Percentiles rank a stretch among this genome's conserved stretches.
These are phyloP conservation scores for Machaerirhynchus nigripectus DNA, from an alignment of 2,113 vertebrate genomes.

Conservation along the genomic window DNA sequence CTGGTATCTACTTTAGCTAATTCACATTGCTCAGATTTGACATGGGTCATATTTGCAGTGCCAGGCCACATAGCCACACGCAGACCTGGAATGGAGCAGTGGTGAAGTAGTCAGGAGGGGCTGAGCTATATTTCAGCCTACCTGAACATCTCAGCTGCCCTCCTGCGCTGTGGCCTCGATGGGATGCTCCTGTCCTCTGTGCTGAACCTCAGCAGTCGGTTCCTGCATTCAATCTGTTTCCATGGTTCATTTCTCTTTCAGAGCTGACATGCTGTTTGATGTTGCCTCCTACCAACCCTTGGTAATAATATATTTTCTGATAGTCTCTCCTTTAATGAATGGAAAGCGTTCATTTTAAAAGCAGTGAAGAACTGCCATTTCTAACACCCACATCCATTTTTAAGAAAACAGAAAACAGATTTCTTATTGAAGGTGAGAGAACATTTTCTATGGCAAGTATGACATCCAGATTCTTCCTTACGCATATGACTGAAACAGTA, in stretches of 20 bases:
- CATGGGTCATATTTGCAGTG: not conserved
- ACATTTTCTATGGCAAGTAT: constrained; percentile 5
- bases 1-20: not conserved
- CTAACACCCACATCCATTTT: constrained; percentile 15
- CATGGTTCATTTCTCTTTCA: constrained; percentile 6
- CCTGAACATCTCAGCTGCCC: not conserved
- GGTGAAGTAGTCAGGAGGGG: not conserved
- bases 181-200: not conserved
- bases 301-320: constrained; percentile 28
- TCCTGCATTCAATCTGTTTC: not conserved
- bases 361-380: not conserved
- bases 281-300: constrained; percentile 19
- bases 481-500: not conserved
- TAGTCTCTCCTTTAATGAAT: constrained; percentile 33
- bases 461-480: not conserved
- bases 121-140: not conserved
- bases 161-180: fast-evolving
- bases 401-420: constrained; percentile 40
- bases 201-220: fast-evolving
- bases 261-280: constrained; percentile 9
- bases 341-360: not conserved
- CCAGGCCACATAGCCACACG: fast-evolving
- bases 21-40: fast-evolving
- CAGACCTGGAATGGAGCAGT: not conserved
- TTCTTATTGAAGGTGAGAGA: constrained; percentile 30